phyloP scores from a whole-genome alignment of 2,888 invertebrate species.

The Brassicogethes aeneus region DNA sequence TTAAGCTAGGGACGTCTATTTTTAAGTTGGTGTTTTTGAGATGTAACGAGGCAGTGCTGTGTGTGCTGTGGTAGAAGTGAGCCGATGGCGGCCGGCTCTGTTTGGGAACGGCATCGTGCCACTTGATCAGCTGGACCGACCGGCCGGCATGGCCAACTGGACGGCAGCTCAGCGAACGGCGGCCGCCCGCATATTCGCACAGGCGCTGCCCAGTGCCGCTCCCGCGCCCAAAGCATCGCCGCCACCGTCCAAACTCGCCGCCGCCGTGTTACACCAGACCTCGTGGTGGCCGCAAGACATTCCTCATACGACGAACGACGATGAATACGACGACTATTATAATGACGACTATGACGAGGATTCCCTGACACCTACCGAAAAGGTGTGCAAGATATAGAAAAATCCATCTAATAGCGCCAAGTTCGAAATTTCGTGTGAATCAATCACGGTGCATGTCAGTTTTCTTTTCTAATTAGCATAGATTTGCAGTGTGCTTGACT shows the following conservation, averaged over 20 bases:
- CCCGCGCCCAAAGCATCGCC: neutral
- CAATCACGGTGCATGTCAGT: too few relatives aligned
- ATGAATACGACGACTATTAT: neutral
- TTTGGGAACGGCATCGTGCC: slow-evolving; percentile 8
- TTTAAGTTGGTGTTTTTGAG: slow-evolving; percentile 12
- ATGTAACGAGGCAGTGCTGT: slow-evolving; percentile 13
- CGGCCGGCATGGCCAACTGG: slow-evolving; percentile 30
- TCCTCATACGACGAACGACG: neutral
- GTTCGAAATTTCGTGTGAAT: too few relatives aligned
- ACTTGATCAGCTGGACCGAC: too few relatives aligned
- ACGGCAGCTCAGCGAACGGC: slow-evolving; percentile 45
- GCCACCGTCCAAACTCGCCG: neutral
- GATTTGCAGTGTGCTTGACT: too few relatives aligned
- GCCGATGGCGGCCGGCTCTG: slow-evolving; percentile 12
- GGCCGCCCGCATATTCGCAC: slow-evolving; percentile 43
- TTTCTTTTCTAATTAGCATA: too few relatives aligned
- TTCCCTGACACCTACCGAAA: slow-evolving; percentile 1
- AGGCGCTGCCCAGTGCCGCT: slow-evolving; percentile 30
- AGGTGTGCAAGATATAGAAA: slow-evolving; percentile 3
- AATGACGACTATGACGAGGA: neutral
- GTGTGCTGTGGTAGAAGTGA: slow-evolving; percentile 7
- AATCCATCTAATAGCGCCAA: too few relatives aligned
- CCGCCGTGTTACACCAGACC: too few relatives aligned
- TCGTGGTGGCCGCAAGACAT: too few relatives aligned
- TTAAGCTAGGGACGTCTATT: neutral